Conservation (phyloP, 2,113 vertebrate species). For the Chaetops frenatus region DNA sequence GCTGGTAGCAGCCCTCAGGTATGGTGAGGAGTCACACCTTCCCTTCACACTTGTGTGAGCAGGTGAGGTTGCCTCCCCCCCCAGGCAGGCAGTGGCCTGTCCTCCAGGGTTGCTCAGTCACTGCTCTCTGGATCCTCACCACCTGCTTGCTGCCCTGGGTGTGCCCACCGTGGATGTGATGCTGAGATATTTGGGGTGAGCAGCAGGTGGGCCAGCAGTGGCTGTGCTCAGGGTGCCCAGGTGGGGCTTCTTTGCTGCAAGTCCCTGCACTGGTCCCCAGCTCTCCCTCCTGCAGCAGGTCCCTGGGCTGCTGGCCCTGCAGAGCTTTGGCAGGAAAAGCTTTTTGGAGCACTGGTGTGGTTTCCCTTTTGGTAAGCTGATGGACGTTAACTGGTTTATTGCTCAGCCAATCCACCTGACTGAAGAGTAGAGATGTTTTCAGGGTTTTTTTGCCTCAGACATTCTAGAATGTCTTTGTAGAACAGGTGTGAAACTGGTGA, state of each 20-base stretch:
- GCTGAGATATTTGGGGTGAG: fast-evolving
- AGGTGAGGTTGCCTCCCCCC: fast-evolving
- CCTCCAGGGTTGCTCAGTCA: fast-evolving
- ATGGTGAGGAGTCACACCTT: fast-evolving
- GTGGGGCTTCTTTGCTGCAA: not conserved
- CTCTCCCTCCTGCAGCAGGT: not conserved
- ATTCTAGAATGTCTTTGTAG: not conserved
- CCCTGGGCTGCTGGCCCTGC: not conserved
- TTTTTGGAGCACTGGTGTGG: not conserved
- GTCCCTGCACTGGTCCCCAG: fast-evolving
- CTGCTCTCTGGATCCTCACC: fast-evolving
- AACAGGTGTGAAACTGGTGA: not conserved
- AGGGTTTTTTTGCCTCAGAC: not conserved
- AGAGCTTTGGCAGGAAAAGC: not conserved
- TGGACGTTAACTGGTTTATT: not conserved
- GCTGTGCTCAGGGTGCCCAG: no score
- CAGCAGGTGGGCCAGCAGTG: not conserved
- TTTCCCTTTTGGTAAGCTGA: not conserved
- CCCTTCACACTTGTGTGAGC: not conserved
- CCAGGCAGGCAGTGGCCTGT: not conserved
- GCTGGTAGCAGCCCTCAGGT: not conserved
- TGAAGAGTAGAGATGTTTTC: not conserved
- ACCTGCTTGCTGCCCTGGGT: not conserved
- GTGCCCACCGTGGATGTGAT: not conserved
- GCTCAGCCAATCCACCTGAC: fast-evolving